Conservation (phyloP, 2,888 invertebrate species). For the Allacma fusca region DNA sequence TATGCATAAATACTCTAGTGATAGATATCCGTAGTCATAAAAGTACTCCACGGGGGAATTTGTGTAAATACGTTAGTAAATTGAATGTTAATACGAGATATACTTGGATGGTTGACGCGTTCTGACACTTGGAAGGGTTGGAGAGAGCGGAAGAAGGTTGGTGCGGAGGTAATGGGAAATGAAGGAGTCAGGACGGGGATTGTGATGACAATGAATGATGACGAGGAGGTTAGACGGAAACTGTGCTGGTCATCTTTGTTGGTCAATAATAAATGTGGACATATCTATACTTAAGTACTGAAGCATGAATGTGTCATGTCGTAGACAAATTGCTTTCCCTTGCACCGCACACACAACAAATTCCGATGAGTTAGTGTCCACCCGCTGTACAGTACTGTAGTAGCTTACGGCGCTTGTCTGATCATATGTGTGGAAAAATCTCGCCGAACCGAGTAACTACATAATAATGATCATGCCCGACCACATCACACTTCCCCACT, state of each 20-base stretch:
- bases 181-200: background rate
- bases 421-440: background rate
- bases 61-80: too few relatives aligned
- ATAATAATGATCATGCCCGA: slow-evolving; percentile 12
- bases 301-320: slow-evolving; percentile 21
- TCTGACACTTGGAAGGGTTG: background rate
- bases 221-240: slow-evolving; percentile 6
- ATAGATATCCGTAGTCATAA: too few relatives aligned
- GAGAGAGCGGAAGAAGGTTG: background rate
- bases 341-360: slow-evolving; percentile 6
- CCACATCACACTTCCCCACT: background rate
- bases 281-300: slow-evolving; percentile 22
- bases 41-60: too few relatives aligned
- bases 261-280: slow-evolving; percentile 26
- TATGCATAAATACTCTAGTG: too few relatives aligned
- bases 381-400: background rate
- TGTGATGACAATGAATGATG: slow-evolving; percentile 20
- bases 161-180: background rate
- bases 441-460: slow-evolving; percentile 23
- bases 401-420: background rate
- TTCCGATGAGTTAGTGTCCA: slow-evolving; percentile 13
- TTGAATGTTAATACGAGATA: too few relatives aligned
- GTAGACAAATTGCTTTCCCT: slow-evolving; percentile 14
- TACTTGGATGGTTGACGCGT: too few relatives aligned
- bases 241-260: slow-evolving; percentile 9